Evolutionary conservation across 2,113 vertebrate species (phyloP), one percentile per base, ranked within the genome.

Genomic region (Bungarus multicinctus): DNA sequence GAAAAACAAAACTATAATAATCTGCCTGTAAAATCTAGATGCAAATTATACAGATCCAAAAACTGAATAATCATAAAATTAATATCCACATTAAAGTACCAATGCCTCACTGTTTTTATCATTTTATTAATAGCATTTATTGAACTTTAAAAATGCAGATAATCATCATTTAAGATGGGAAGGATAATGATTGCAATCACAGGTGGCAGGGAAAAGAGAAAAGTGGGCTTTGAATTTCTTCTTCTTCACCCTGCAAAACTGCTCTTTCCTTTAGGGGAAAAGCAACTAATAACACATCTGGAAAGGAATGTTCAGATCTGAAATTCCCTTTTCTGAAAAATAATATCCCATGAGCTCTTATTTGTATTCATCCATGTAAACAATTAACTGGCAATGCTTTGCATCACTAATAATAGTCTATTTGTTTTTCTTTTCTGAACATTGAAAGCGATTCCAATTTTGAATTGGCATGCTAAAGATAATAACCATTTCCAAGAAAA

Each of bases 1-100:
- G 39, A 89, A 11, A 74, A 12, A 89, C 50, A 88, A 52, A 94
- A 85, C 94, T 95, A 95, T 90, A 96, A 86, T 0, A 58, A 64
- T n/a, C 81, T 96, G 87, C 90, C 88, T 88, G 25, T 23, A 6
- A 81, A 57, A 85, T 91, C 91, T 88, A 53, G 87, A 54, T 43
- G 92, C 50, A 57, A 27, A 87, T 45, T 92, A 23, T 4, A 12
- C 87, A 55, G 22, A 8, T 93, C 90, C 95, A 58, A n/a, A 90
- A 53, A 27, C 94, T 58, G 88, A 87, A n/a, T 81, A 86, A 92
- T 91, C 39, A n/a, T 7, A 16, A 94, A 94, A 94, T 95, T 86
- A 89, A 39, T 95, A 50, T 30, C 39, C 11, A 45, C 20, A 81
- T 34, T 54, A 94, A 85, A 89, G 64, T 89, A 12, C 23, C 16